Evolutionary conservation across 2,113 vertebrate species (phyloP).

Genomic region (Cavia aperea): DNA sequence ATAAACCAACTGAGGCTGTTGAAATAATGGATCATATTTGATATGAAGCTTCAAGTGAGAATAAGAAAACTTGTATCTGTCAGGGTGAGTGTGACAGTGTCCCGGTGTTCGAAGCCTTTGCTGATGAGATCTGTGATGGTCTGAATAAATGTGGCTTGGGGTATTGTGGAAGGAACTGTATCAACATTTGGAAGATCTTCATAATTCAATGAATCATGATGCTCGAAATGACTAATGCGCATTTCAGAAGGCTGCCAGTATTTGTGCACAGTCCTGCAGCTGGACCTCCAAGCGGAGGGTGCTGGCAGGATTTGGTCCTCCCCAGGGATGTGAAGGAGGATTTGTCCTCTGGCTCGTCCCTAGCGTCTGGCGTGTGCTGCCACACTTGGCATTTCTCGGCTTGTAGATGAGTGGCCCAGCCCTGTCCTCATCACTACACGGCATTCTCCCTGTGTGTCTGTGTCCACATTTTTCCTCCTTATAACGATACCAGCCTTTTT

Average conservation of each 20-base stretch:
- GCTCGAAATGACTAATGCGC: background rate
- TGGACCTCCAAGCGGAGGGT: background rate
- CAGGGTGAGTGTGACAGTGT: background rate
- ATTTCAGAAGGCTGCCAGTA: background rate
- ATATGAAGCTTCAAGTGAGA: background rate
- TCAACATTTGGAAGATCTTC: background rate
- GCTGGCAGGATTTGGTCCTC: background rate
- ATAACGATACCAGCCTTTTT: background rate
- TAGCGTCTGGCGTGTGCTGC: background rate
- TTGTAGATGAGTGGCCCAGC: background rate
- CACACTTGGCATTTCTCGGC: background rate
- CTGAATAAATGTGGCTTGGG: background rate
- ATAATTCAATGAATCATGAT: background rate
- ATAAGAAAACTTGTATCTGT: background rate
- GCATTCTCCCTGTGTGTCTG: background rate
- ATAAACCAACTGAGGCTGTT: background rate
- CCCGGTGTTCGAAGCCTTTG: background rate
- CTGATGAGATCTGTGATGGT: background rate
- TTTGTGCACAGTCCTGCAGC: background rate
- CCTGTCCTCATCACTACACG: background rate
- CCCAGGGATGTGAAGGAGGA: background rate
- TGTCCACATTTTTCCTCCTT: background rate
- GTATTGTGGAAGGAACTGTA: background rate
- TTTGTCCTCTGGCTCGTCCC: background rate
- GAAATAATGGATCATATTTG: background rate